Conservation (phyloP, 1,140 invertebrate species). For the Tenebrio molitor region DNA sequence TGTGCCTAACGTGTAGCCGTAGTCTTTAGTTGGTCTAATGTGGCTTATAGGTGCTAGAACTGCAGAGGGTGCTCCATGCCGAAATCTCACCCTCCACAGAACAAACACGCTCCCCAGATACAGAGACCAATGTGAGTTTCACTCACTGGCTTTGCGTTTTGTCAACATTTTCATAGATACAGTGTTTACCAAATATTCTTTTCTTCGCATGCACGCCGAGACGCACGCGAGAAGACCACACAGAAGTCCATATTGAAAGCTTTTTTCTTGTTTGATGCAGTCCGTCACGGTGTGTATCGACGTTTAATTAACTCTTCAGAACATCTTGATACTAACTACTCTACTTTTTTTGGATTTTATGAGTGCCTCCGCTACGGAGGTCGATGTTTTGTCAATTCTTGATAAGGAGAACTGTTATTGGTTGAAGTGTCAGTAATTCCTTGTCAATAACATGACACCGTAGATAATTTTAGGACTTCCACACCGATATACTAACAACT, state of each 20-base stretch:
- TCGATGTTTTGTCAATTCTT: not conserved
- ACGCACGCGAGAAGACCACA: not conserved
- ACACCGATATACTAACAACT: constrained; percentile 13
- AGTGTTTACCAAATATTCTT: constrained; percentile 24
- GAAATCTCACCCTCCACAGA: constrained; percentile 69
- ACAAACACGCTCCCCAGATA: constrained; percentile 58
- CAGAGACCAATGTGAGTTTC: constrained; percentile 63
- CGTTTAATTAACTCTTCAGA: constrained; percentile 9
- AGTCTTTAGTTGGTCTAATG: constrained; percentile 60
- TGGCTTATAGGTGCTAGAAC: constrained; percentile 75
- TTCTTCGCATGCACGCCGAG: constrained; percentile 15
- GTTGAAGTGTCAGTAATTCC: not conserved
- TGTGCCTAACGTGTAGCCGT: constrained; percentile 41
- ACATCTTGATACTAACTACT: constrained; percentile 25
- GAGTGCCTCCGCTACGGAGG: constrained; percentile 6
- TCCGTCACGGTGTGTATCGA: constrained; percentile 12
- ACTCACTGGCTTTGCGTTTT: constrained; percentile 57
- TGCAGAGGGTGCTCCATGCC: constrained; percentile 76
- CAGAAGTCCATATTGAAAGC: not conserved
- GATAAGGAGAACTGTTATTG: constrained; percentile 4
- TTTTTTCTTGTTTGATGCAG: not conserved
- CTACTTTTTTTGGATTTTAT: constrained; percentile 28
- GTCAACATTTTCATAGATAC: constrained; percentile 38
- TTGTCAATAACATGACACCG: not conserved
- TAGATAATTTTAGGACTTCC: constrained; percentile 4